Conservation (phyloP, 2,888 invertebrate species). For the Brachyptera putata region DNA sequence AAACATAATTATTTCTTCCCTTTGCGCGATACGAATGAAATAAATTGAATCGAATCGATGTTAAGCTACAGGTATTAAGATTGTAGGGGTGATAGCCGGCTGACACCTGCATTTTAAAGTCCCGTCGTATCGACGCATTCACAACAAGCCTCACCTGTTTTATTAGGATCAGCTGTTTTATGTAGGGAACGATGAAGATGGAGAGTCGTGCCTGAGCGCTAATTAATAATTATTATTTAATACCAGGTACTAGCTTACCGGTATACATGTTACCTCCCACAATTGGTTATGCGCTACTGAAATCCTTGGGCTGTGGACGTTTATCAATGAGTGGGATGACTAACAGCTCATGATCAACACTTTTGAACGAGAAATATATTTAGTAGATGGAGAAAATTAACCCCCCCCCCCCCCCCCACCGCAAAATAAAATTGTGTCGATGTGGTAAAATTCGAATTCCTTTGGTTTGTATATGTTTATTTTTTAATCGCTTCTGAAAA, state of each 20-base stretch:
- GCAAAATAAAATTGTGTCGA: too few species aligned
- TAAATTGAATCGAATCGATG: slow-evolving; percentile 8
- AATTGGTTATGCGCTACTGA: not conserved
- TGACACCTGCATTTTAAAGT: slow-evolving; percentile 1
- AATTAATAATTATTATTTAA: slow-evolving; percentile 22
- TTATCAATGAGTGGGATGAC: slow-evolving; percentile 1
- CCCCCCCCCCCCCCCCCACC: too few species aligned
- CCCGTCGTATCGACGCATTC: not conserved
- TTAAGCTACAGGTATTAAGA: not conserved
- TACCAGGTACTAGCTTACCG: not conserved
- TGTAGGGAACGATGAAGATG: not conserved
- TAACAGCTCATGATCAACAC: too few species aligned
- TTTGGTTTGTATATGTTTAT: too few species aligned
- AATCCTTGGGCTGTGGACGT: not conserved
- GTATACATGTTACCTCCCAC: not conserved
- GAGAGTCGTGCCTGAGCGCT: slow-evolving; percentile 9
- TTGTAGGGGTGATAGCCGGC: too few species aligned
- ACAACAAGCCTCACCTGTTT: slow-evolving; percentile 10
- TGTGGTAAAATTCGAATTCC: too few species aligned
- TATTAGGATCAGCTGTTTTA: slow-evolving; percentile 12
- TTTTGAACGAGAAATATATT: too few species aligned
- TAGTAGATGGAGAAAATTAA: too few species aligned
- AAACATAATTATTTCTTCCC: too few species aligned
- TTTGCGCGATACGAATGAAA: not conserved
- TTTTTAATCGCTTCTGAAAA: too few species aligned